Evolutionary conservation across 2,797 vertebrate genomes (phyloP).

Genomic region (Notoglanidium macrostoma): DNA sequence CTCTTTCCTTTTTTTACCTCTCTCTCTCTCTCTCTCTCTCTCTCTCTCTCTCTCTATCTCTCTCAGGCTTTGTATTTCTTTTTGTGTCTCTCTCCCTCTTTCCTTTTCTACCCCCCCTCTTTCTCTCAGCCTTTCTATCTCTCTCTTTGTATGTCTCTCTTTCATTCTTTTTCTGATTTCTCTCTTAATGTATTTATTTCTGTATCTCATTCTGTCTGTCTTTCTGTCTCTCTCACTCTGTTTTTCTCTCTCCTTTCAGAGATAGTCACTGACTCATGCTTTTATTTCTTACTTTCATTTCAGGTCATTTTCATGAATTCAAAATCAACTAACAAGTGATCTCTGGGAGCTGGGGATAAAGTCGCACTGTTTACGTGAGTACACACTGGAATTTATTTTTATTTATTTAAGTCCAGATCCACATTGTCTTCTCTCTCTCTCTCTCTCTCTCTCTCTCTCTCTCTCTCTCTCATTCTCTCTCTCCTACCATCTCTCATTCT

Average conservation of each 20-base stretch:
- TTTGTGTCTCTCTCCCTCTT: neutral
- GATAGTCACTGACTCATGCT: slow-evolving; percentile 22
- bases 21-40: neutral
- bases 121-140: neutral
- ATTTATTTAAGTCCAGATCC: neutral
- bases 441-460: neutral
- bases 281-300: slow-evolving; percentile 58
- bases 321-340: slow-evolving; percentile 91
- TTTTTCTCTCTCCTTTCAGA: neutral
- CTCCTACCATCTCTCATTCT: neutral
- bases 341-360: slow-evolving; percentile 92
- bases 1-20: neutral
- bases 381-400: slow-evolving; percentile 51
- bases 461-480: slow-evolving; percentile 11
- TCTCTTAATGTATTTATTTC: neutral
- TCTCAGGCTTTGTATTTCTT: neutral
- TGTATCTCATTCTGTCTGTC: slow-evolving; percentile 18
- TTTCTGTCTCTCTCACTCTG: slow-evolving; percentile 34
- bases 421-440: slow-evolving; percentile 35
- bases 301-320: slow-evolving; percentile 98
- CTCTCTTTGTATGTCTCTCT: neutral
- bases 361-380: slow-evolving; percentile 96
- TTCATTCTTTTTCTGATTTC: neutral
- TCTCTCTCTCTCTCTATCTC: neutral
- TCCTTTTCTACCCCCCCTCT: neutral